phyloP scores from a whole-genome alignment of 2,888 invertebrate genomes.

The Drosophila robusta region DNA sequence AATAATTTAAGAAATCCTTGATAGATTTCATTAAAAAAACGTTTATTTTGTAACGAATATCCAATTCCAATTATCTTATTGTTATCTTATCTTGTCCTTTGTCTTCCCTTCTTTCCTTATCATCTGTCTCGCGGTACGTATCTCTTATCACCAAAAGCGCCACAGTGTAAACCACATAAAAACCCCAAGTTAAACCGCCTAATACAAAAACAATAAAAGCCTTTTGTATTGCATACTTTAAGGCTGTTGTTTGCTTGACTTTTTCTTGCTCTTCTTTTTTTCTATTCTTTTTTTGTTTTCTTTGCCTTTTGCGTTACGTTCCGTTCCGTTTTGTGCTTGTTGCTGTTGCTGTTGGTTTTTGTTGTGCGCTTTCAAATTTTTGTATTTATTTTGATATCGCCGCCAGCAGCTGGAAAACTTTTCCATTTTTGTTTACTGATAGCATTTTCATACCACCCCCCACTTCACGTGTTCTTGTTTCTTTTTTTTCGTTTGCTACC shows the following conservation, averaged over 20 bases:
- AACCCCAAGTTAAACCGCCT: slow-evolving; percentile 14
- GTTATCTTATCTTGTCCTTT: too few relatives aligned
- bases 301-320: slow-evolving; percentile 8
- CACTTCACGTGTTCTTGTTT: neutral
- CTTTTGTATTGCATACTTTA: slow-evolving; percentile 38
- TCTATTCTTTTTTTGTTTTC: neutral
- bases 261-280: slow-evolving; percentile 10
- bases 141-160: neutral
- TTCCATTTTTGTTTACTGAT: slow-evolving; percentile 29
- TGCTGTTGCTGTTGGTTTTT: neutral
- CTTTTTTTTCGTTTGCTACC: slow-evolving; percentile 15
- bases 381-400: slow-evolving; percentile 42
- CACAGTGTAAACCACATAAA: slow-evolving; percentile 8
- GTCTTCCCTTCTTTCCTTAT: neutral
- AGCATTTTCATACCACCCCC: slow-evolving; percentile 14
- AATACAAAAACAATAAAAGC: slow-evolving; percentile 29
- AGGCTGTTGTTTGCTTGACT: slow-evolving; percentile 37
- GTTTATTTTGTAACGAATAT: too few relatives aligned
- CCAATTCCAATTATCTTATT: too few relatives aligned
- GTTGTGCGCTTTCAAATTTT: slow-evolving; percentile 18
- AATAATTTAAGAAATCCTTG: too few relatives aligned
- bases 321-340: slow-evolving; percentile 3
- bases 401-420: slow-evolving; percentile 42
- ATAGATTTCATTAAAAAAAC: too few relatives aligned
- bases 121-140: neutral